Evolutionary conservation across 2,888 invertebrate genomes (phyloP).

Genomic region (Charanyca ferruginea): DNA sequence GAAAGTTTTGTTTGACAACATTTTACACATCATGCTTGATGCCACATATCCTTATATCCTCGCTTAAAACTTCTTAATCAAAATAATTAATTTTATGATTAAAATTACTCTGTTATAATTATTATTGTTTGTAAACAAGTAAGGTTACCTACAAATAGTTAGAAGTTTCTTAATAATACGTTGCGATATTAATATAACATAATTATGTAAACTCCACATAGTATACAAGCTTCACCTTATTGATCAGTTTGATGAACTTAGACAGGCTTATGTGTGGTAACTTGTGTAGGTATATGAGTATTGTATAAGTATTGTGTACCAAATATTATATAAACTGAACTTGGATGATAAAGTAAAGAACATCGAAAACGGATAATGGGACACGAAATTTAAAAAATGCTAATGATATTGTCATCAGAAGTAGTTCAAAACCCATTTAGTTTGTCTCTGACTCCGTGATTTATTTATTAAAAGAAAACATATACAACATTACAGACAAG

Average conservation of each 20-base stretch:
- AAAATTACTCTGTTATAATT: conserved; percentile 17
- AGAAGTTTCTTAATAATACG: conserved; percentile 48
- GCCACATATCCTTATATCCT: neutral
- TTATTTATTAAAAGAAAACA: too few species aligned
- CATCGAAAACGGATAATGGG: too few species aligned
- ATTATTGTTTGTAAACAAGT: conserved; percentile 17
- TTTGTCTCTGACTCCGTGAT: too few species aligned
- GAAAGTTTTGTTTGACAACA: neutral
- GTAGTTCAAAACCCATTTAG: too few species aligned
- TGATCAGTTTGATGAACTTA: conserved; percentile 55
- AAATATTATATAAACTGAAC: conserved; percentile 9
- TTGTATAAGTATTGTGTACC: conserved; percentile 15
- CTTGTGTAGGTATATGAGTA: conserved; percentile 5
- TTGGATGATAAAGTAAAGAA: too few species aligned
- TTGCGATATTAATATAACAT: too few species aligned
- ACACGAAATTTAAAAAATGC: too few species aligned
- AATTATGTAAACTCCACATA: conserved; percentile 49
- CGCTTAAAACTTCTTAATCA: conserved; percentile 11
- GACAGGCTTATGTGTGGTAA: conserved; percentile 15
- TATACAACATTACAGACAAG: too few species aligned
- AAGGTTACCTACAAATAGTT: conserved; percentile 40
- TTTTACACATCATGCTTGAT: neutral
- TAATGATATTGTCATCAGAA: too few species aligned
- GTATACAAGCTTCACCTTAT: conserved; percentile 32
- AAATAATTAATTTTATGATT: conserved; percentile 21